Conservation (phyloP, 2,113 vertebrate species). For the Furnarius figulus region DNA sequence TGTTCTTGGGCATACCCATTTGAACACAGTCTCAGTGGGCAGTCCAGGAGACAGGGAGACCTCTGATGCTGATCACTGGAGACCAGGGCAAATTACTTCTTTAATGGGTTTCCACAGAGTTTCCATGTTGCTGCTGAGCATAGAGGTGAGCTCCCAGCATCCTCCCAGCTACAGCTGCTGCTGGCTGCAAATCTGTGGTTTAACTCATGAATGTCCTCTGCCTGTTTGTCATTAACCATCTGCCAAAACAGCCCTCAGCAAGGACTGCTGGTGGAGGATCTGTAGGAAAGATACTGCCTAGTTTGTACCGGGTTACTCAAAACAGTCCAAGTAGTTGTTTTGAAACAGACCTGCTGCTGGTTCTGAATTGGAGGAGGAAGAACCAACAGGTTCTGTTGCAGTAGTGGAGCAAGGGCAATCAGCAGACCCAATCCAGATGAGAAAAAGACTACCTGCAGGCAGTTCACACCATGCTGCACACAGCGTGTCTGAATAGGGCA, state of each 20-base stretch:
- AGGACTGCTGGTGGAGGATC: background rate
- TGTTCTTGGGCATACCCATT: background rate
- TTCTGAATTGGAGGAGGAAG: background rate
- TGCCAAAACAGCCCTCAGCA: background rate
- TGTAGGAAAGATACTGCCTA: background rate
- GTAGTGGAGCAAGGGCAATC: background rate
- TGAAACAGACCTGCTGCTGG: background rate
- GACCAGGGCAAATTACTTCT: background rate
- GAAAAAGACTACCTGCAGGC: background rate
- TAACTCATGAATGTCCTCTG: background rate
- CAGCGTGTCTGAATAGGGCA: background rate
- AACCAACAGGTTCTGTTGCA: background rate
- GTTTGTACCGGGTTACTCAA: background rate
- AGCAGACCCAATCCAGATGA: background rate
- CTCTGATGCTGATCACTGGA: background rate
- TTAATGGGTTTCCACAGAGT: background rate
- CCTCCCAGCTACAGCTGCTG: background rate
- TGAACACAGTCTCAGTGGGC: background rate
- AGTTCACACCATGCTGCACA: background rate
- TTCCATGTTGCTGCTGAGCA: background rate
- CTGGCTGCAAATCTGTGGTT: background rate
- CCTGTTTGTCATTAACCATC: background rate
- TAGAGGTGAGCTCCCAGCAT: background rate
- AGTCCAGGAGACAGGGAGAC: background rate
- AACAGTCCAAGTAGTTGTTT: background rate